Conservation (phyloP, 2,113 vertebrate genomes). For the Grantiella picta region DNA sequence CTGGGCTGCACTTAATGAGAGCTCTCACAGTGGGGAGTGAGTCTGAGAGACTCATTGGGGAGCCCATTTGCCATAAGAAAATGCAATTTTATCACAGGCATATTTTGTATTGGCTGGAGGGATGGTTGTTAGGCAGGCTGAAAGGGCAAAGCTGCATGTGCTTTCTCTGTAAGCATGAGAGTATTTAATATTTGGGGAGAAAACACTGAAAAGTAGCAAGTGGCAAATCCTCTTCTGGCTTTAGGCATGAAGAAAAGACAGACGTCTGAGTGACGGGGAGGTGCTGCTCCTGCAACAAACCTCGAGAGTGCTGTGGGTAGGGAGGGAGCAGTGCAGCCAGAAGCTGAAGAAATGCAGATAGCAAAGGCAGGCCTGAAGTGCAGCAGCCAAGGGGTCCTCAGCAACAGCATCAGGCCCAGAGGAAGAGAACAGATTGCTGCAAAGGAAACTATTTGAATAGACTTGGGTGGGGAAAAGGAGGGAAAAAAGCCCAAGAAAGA, state of each 20-base stretch:
- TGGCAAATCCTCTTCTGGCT: not conserved
- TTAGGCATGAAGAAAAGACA: not conserved
- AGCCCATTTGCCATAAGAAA: not conserved
- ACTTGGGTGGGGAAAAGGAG: not conserved
- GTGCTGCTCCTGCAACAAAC: not conserved
- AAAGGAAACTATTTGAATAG: not conserved
- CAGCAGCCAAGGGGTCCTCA: not conserved
- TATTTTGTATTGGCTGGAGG: not conserved
- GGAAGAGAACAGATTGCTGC: not conserved
- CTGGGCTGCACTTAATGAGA: not conserved
- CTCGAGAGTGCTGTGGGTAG: not conserved
- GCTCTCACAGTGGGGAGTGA: not conserved
- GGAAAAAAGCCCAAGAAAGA: not conserved
- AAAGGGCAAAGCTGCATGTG: not conserved
- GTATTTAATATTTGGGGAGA: not conserved
- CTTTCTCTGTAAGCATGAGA: not conserved
- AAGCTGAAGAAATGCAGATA: not conserved
- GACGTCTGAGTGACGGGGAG: not conserved
- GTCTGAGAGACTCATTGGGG: not conserved
- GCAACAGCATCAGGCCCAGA: not conserved
- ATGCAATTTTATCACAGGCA: not conserved
- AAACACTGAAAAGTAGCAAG: not conserved
- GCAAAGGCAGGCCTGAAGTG: not conserved
- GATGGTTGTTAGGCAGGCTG: not conserved
- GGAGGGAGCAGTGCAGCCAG: not conserved